Evolutionary conservation across 1,140 invertebrate genomes (phyloP), one percentile per base, ranked within the genome.

Genomic region (Lepidurus apus): DNA sequence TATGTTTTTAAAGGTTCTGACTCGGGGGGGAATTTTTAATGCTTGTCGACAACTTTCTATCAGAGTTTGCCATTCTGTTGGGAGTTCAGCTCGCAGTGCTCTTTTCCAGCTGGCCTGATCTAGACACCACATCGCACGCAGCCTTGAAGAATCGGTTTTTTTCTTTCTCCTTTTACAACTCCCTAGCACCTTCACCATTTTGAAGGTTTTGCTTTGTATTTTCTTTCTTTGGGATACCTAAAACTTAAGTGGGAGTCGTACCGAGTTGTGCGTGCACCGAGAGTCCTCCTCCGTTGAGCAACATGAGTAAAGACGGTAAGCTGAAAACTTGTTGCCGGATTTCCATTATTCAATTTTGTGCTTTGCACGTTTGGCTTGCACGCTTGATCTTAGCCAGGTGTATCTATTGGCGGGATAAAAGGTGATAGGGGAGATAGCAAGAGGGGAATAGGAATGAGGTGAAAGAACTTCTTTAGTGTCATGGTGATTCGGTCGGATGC

Each of bases 231-330:
- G 53, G 45, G 8, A 21, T n/a, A 65, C 21, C 53, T 65, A 7
- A n/a, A 21, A 65, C 8, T 65, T 17, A 65, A 65, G 53, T 65
- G 53, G 53, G 53, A 65, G 21, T 21, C 8, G 53, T 65, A 65
- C 53, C 53, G 53, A 65, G 53, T 65, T 65, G 53, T 65, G 53
- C 53, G 17, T 65, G 53, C 53, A 65, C 53, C 53, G 53, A 65
- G 13, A 21, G 17, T 65, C 13, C 8, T 65, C 8, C 47, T 21
- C 21, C 53, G 21, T 65, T 21, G 53, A 21, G 21, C 53, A 65
- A 65, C 53, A 65, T 65, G 53, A 65, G 53, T 17, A 65, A 65
- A 65, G 53, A 65, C n/a, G 53, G 53, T 65, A 65, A 65, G 53
- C 53, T 17, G 13, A 7, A 21, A 65, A 9, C 17, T 65, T 65